These are phyloP conservation scores for Coptotermes formosanus DNA, from an alignment of 1,140 invertebrate species.

Conservation along the genomic window DNA sequence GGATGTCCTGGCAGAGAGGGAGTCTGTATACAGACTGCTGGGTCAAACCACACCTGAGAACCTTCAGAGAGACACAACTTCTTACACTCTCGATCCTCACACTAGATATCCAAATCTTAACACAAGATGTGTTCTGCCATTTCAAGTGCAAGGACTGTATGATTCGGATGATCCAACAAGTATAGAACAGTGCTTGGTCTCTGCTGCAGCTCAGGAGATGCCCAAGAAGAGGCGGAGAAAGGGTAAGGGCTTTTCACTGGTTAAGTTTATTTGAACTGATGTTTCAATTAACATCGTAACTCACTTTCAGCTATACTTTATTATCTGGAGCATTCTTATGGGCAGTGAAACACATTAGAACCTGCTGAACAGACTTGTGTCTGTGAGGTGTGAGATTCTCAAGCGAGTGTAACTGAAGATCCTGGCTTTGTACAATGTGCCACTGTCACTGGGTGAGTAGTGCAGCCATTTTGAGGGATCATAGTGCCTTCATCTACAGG, in stretches of 20 bases:
- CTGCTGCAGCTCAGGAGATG: slow-evolving; percentile 46
- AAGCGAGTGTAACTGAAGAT: too few relatives aligned
- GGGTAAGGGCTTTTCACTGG: slow-evolving; percentile 49
- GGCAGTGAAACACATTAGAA: not conserved
- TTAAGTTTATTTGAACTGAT: not conserved
- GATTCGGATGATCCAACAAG: slow-evolving; percentile 62
- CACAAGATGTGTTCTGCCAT: slow-evolving; percentile 59
- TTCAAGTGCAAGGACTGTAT: slow-evolving; percentile 62
- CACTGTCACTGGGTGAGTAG: too few relatives aligned
- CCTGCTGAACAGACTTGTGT: not conserved
- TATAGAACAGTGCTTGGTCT: slow-evolving; percentile 49
- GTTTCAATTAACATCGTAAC: slow-evolving; percentile 29
- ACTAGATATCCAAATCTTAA: slow-evolving; percentile 72
- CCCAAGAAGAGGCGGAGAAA: slow-evolving; percentile 63
- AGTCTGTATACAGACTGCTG: slow-evolving; percentile 86
- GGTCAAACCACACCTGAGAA: slow-evolving; percentile 97
- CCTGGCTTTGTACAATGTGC: too few relatives aligned
- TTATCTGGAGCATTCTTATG: not conserved
- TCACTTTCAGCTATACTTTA: not conserved
- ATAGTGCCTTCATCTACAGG: too few relatives aligned
- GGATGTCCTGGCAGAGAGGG: slow-evolving; percentile 88
- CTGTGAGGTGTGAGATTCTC: too few relatives aligned
- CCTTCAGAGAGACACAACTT: slow-evolving; percentile 80
- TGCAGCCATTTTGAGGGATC: too few relatives aligned
- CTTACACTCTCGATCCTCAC: slow-evolving; percentile 88